Percentiles rank a stretch among this genome's conserved stretches.
Conservation (phyloP, 2,113 vertebrate genomes). For the Platysteira castanea region DNA sequence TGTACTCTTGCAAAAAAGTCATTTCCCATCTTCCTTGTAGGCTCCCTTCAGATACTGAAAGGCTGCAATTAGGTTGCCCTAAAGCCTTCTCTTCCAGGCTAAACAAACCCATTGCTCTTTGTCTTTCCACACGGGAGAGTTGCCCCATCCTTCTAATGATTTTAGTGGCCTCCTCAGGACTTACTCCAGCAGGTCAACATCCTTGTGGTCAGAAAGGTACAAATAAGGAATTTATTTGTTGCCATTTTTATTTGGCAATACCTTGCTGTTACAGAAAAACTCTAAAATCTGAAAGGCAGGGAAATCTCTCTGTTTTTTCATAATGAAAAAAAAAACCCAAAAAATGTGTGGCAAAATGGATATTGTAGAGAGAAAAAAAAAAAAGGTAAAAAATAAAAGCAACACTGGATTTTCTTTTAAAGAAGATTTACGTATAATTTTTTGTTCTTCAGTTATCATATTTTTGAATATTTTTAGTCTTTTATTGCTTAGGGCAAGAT, state of each 20-base stretch:
- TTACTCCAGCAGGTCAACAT: too few species aligned
- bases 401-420: background rate
- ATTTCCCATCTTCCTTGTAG: background rate
- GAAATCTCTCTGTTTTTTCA: background rate
- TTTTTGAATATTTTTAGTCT: background rate
- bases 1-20: background rate
- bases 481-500: background rate
- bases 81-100: background rate
- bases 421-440: background rate
- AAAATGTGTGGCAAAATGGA: background rate
- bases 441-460: background rate
- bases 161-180: background rate
- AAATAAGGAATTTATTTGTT: background rate
- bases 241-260: background rate
- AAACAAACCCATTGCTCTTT: background rate
- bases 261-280: background rate
- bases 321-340: background rate
- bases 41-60: background rate
- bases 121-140: background rate
- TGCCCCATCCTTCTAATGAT: background rate
- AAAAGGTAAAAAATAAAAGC: background rate
- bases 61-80: background rate
- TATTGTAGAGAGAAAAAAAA: background rate
- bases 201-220: background rate
- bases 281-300: accelerated